These are phyloP conservation scores for Agrilus cyanescens DNA, from an alignment of 2,888 invertebrate genomes.

Conservation along the genomic window DNA sequence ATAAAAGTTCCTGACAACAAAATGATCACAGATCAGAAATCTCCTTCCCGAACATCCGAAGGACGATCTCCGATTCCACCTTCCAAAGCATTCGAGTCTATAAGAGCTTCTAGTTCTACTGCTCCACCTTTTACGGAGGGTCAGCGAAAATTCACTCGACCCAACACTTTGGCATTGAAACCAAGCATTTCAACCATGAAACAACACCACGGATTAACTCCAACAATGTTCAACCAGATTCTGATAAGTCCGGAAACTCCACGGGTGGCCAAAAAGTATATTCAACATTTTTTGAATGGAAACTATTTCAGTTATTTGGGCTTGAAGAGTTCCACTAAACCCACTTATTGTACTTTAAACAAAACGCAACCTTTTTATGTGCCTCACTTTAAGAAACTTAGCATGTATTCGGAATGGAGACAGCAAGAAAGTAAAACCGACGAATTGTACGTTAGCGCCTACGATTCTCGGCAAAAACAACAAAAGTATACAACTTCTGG, in stretches of 20 bases:
- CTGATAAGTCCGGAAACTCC: slow-evolving; percentile 87
- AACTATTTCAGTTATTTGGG: slow-evolving; percentile 87
- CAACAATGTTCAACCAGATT: slow-evolving; percentile 70
- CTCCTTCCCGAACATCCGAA: slow-evolving; percentile 9
- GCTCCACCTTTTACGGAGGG: slow-evolving; percentile 28
- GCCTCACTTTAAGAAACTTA: slow-evolving; percentile 75
- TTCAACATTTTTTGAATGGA: slow-evolving; percentile 79
- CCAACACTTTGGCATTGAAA: slow-evolving; percentile 71
- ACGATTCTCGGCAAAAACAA: slow-evolving; percentile 69
- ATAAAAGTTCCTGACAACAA: slow-evolving; percentile 15
- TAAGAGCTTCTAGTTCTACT: slow-evolving; percentile 13
- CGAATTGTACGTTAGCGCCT: slow-evolving; percentile 36
- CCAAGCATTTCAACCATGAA: slow-evolving; percentile 75
- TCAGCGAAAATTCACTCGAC: slow-evolving; percentile 61
- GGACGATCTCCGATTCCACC: slow-evolving; percentile 11
- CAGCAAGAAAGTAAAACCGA: slow-evolving; percentile 35
- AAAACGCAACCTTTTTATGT: slow-evolving; percentile 93
- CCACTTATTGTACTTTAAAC: slow-evolving; percentile 87
- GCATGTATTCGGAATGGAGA: slow-evolving; percentile 93
- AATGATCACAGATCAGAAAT: slow-evolving; percentile 8
- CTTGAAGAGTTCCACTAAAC: slow-evolving; percentile 79
- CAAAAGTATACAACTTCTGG: slow-evolving; percentile 48
- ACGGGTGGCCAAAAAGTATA: slow-evolving; percentile 77
- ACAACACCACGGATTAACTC: slow-evolving; percentile 70
- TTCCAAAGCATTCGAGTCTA: slow-evolving; percentile 14